Base-by-base conservation (phyloP, 2,113 vertebrate species). In the Thunnus thynnus region DNA sequence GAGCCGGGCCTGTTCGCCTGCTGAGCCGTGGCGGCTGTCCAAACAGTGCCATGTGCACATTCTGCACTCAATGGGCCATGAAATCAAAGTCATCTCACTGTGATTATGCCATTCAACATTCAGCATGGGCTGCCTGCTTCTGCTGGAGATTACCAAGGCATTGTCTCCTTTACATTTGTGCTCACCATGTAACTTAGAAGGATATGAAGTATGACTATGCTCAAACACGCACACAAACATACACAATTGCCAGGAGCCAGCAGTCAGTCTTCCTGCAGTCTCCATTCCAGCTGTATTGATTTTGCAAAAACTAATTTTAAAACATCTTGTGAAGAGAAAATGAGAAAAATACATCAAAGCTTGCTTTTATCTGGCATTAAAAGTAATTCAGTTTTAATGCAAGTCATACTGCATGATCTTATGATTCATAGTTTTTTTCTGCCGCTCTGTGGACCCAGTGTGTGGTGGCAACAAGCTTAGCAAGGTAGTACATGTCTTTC, bases 21-120 rank as follows among this genome's bases (percentile, higher is more conserved):
- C 56, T 67, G 82, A 79, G 64, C 71, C 0, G 46, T 70, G 82
- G 71, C 71, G 11, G 2, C 44, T 64, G 65, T 74, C 76, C 76
- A 74, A 60, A 80, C 76, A 65, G 20, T 2, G 13, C 58, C 82
- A 51, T 71, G 76, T 60, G 82, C 70, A 71, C 65, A 58, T 47
- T 52, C 25, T 63, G 70, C 13, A 22, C n/a, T 51, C 58, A 75
- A 70, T 80, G 82, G 65, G 57, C 64, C 58, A 14, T 80, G 76
- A 84, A 84, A 80, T 84, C 82, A 75, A 84, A 84, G 76, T 79
- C 71, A 69, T 80, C 64, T 75, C 17, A 0, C 66, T 52, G 51
- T 13, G 52, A 80, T 84, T 80, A 80, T 65, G 41, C 64, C 63
- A 75, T 74, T 70, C 58, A 80, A 10, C 46, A 47, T 44, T 78